Conservation (phyloP, 2,113 vertebrate species). For the Gulo gulo region DNA sequence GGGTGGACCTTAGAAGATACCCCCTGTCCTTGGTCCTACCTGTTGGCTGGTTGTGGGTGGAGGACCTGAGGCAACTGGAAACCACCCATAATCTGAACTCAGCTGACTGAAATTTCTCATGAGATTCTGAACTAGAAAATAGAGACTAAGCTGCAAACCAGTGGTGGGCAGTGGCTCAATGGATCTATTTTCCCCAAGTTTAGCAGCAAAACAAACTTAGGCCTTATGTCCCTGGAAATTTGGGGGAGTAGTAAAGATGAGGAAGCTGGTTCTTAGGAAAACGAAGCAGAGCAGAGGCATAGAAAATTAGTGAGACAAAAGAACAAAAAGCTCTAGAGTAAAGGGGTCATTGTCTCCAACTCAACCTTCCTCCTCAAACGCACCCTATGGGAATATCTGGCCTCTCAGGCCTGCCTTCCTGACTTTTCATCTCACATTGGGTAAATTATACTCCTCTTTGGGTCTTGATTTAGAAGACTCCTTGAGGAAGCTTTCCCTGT, state of each 20-base stretch:
- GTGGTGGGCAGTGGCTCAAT: background rate
- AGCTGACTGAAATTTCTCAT: background rate
- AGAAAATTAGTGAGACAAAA: background rate
- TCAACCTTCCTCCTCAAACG: background rate
- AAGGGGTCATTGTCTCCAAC: background rate
- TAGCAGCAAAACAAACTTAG: background rate
- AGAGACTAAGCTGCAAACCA: background rate
- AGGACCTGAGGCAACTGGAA: background rate
- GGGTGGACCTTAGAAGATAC: background rate
- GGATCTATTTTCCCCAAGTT: background rate
- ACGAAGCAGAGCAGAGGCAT: background rate
- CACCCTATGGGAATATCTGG: background rate
- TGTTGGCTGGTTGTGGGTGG: background rate
- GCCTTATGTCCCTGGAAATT: background rate
- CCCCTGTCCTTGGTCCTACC: background rate
- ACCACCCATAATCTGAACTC: background rate
- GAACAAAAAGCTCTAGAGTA: background rate
- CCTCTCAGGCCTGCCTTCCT: background rate
- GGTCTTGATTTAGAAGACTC: background rate
- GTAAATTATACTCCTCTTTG: background rate
- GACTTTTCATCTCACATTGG: background rate
- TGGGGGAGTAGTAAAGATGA: background rate
- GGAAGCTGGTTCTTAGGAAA: background rate
- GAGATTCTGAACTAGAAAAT: background rate
- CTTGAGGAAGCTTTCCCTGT: background rate